Evolutionary conservation across 2,113 vertebrate genomes (phyloP), one percentile per base, ranked within the genome.

Genomic region (Chascanopsetta lugubris): DNA sequence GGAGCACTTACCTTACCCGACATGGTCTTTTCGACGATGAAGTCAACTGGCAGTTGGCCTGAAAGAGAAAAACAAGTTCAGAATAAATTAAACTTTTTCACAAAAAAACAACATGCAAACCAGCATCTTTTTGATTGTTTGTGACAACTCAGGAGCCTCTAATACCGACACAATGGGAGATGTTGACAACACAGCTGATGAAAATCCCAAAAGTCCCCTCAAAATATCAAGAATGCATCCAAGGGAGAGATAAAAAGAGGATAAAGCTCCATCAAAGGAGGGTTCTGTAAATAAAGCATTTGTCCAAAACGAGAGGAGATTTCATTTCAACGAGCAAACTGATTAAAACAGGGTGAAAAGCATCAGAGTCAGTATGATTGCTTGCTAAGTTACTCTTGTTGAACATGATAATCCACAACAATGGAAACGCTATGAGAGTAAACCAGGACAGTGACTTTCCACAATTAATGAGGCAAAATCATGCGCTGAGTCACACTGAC

Each of bases 261-360:
- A 29, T 4, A 45, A 56, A 32, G 20, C 24, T 1, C 25, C 61
- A 46, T 27, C 40, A 17, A 6, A 11, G 13, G 36, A 7, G 18
- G 21, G 24, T 36, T 47, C 11, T 40, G n/a, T 55, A 32, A 50
- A 58, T 63, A 26, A 59, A 47, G 25, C 15, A n/a, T 61, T 29
- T 47, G n/a, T n/a, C n/a, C 4, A 42, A 38, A 53, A 42, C 5
- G 26, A 58, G 47, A 73, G 59, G 51, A 20, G 51, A 30, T 72
- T 50, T 66, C 29, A 49, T 63, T 50, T 55, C 21, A 20, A 8
- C 2, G 27, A 2, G 58, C 38, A 58, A 69, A n/a, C n/a, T n/a
- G n/a, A 70, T 60, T 73, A 21, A 54, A 18, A 69, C 4, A 75
- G 17, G 2, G 8, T n/a, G n/a, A 24, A 34, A 65, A 51, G 58